phyloP scores from a whole-genome alignment of 2,888 invertebrate genomes.

The Scelioninae gen. 2 region DNA sequence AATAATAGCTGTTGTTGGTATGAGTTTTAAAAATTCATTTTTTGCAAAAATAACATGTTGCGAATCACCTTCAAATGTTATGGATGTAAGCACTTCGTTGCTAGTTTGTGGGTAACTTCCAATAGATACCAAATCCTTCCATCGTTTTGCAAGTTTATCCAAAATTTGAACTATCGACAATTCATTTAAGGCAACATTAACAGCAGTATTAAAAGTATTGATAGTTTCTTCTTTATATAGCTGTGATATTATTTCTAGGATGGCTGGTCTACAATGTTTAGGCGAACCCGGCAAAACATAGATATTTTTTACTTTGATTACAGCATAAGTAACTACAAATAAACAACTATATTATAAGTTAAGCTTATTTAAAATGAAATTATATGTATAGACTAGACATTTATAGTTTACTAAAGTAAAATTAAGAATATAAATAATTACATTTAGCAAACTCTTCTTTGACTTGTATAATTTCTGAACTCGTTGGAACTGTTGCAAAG shows the following conservation, averaged over 20 bases:
- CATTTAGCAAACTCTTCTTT: slow-evolving; percentile 38
- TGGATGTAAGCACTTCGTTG: slow-evolving; percentile 57
- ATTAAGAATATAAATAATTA: slow-evolving; percentile 19
- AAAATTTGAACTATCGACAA: slow-evolving; percentile 63
- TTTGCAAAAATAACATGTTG: slow-evolving; percentile 61
- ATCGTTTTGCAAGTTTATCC: slow-evolving; percentile 61
- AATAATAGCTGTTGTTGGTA: slow-evolving; percentile 58
- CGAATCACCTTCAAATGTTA: slow-evolving; percentile 65
- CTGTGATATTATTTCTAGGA: slow-evolving; percentile 62
- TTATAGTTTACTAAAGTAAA: no score
- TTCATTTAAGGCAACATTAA: slow-evolving; percentile 66
- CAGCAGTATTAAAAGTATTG: slow-evolving; percentile 58
- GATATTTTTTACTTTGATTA: slow-evolving; percentile 76
- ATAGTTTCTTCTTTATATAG: slow-evolving; percentile 52
- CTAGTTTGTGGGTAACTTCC: slow-evolving; percentile 69
- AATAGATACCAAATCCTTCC: slow-evolving; percentile 64
- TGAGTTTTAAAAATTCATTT: slow-evolving; percentile 57
- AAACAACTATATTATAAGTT: no score
- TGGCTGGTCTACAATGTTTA: slow-evolving; percentile 70
- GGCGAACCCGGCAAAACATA: slow-evolving; percentile 81
- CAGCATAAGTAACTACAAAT: slow-evolving; percentile 54
- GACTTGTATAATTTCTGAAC: slow-evolving; percentile 66
- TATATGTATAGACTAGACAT: no score
- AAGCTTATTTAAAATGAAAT: no score
- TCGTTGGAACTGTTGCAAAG: slow-evolving; percentile 65